Evolutionary conservation across 2,888 invertebrate genomes (phyloP), one percentile per base, ranked within the genome.

Genomic region (Sesia apiformis): DNA sequence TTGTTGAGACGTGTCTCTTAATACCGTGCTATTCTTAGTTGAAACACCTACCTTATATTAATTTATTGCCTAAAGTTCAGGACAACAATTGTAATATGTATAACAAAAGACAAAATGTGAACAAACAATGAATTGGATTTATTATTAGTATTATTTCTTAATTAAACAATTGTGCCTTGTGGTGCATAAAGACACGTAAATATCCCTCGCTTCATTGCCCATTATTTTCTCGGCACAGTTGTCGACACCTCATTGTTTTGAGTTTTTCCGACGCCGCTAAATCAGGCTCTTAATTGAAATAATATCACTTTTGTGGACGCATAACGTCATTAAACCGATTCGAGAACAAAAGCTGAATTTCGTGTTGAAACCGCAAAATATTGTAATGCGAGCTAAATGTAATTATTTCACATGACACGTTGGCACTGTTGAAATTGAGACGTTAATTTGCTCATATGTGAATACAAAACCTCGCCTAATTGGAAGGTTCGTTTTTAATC

Each of bases 201-300:
- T 77, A 80, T 83, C 78, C 80, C 71, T 65, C 70, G 67, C 70
- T 80, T 81, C 71, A 85, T 79, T 83, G 80, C 80, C 61, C 78
- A 74, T 84, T 80, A 84, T 82, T 79, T 79, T 78, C 76, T 71
- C 70, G 64, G 68, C 63, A 68, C 78, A 72, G 78, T 77, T 73
- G 80, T 77, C 73, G 77, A 73, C 81, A 78, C 76, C 71, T 84
- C 83, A 85, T 87, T 87, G 84, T 87, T 83, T 82, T 81, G 77
- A 78, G 74, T 81, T 83, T 86, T 86, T 85, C 78, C 74, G 70
- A 71, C 74, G 76, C 68, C 64, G 65, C 74, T 86, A 85, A 84
- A 86, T 85, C 81, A 81, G 75, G 67, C 67, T 71, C 74, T 85
- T 86, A 84, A 86, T 85, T 85, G 82, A 82, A 79, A 81, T 85